Base-by-base conservation (phyloP, 2,888 invertebrate genomes). In the Teinopalpus imperialis region DNA sequence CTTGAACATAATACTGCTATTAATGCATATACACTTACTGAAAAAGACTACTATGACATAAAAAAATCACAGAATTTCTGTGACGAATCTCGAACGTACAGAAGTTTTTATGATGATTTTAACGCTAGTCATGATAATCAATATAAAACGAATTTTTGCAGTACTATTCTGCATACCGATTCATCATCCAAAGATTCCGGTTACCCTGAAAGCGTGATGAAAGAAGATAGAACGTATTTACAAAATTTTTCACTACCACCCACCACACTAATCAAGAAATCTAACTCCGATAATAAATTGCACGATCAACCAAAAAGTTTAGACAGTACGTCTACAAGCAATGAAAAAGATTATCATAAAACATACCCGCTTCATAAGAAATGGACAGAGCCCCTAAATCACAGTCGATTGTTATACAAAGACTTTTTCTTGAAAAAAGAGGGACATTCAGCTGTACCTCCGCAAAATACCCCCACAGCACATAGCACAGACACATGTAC, bases 101-200 rank as follows among this genome's bases (percentile, higher is more conserved):
- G 63, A 1, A 79, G 69, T 47, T 86, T 87, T 52, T 86, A 81
- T 50, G 77, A 82, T 40, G 82, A 86, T 52, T 81, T 88, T 46
- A 66, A 69, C 31, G 54, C 63, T 21, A 69, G 63, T 37, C 56
- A 64, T 13, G 52, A 58, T 21, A 68, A 76, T 21, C 30, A 59
- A 4, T 76, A 66, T 49, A 74, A 72, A 51, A 52, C 54, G 29
- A 80, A 73, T 56, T 56, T 80, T 55, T 78, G 80, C 7, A 82
- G 80, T 56, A 80, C 82, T 4, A 45, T 66, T 8, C 58, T 77
- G 13, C 74, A 74, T 41, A 82, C 78, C 10, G 87, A 86, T 56
- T 66, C 78, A 0, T 82, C 85, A 3, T 88, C 86, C 1, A 88
- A 87, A 66, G 87, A 88, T 61, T 88, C 87, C 3, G 87, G 87